phyloP scores from a whole-genome alignment of 2,113 vertebrate species.

The Hydropotes inermis region DNA sequence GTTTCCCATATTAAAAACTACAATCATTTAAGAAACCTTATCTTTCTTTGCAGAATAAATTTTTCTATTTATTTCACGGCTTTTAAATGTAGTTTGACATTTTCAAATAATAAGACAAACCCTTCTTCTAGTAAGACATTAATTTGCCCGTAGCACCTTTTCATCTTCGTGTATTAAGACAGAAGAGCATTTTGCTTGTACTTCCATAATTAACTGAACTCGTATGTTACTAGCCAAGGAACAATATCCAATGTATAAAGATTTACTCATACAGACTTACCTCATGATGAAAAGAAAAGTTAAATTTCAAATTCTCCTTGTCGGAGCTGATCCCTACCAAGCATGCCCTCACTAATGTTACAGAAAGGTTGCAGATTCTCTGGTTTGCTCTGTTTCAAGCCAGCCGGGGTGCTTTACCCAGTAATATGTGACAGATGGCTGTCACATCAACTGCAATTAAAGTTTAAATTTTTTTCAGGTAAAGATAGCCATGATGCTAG shows the following conservation, averaged over 20 bases:
- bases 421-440: constrained; percentile 51
- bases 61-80: not conserved
- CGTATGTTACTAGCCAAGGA: not conserved
- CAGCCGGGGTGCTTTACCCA: constrained; percentile 38
- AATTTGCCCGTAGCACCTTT: not conserved
- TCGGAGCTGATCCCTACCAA: not conserved
- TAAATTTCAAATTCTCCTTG: not conserved
- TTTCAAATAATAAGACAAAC: not conserved
- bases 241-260: not conserved
- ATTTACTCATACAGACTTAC: not conserved
- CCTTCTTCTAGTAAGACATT: not conserved
- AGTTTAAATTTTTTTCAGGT: constrained; percentile 42
- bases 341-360: not conserved
- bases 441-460: constrained; percentile 48
- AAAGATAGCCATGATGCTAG: constrained; percentile 8
- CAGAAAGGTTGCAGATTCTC: not conserved
- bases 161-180: not conserved
- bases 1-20: not conserved
- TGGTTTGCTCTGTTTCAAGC: not conserved
- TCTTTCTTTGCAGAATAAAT: not conserved
- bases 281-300: not conserved
- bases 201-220: not conserved
- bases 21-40: not conserved
- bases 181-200: not conserved
- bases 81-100: constrained; percentile 10